phyloP scores from a whole-genome alignment of 2,113 vertebrate species.

The Panthera tigris region DNA sequence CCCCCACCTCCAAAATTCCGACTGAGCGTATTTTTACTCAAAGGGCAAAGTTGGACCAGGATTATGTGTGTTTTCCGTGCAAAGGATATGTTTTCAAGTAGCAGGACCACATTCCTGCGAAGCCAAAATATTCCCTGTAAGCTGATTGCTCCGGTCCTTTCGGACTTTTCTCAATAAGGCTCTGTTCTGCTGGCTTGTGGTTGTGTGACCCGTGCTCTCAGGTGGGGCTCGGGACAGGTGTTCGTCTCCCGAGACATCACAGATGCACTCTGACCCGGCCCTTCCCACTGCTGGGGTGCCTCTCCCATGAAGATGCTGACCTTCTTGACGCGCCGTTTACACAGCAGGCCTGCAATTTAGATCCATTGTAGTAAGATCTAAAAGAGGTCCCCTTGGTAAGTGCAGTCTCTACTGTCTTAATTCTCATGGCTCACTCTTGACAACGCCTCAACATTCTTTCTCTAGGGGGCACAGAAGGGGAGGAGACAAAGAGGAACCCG shows the following conservation, averaged over 20 bases:
- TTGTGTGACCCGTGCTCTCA: constrained; percentile 68
- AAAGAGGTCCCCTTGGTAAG: background rate
- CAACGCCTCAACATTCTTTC: background rate
- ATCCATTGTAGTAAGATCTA: background rate
- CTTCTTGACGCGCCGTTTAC: background rate
- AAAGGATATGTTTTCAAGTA: constrained; percentile 83
- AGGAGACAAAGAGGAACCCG: too few relatives aligned
- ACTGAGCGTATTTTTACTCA: constrained; percentile 83
- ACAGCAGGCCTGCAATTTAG: background rate
- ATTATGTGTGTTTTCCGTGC: constrained; percentile 80
- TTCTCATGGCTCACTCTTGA: background rate
- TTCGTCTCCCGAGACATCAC: constrained; percentile 64
- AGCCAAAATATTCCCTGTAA: constrained; percentile 82
- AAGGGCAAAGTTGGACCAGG: constrained; percentile 83
- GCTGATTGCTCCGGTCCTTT: constrained; percentile 82
- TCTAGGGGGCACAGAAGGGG: too few relatives aligned
- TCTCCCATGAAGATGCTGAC: background rate
- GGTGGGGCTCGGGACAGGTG: constrained; percentile 79
- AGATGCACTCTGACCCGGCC: constrained; percentile 49
- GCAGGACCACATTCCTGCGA: constrained; percentile 82
- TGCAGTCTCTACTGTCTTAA: too few relatives aligned
- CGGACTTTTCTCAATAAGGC: constrained; percentile 78
- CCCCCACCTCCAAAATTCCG: constrained; percentile 75
- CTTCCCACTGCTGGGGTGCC: constrained; percentile 35
- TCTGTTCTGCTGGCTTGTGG: constrained; percentile 78